Evolutionary conservation across 2,113 vertebrate species (phyloP), one percentile per base, ranked within the genome.

Genomic region (Eonycteris spelaea): DNA sequence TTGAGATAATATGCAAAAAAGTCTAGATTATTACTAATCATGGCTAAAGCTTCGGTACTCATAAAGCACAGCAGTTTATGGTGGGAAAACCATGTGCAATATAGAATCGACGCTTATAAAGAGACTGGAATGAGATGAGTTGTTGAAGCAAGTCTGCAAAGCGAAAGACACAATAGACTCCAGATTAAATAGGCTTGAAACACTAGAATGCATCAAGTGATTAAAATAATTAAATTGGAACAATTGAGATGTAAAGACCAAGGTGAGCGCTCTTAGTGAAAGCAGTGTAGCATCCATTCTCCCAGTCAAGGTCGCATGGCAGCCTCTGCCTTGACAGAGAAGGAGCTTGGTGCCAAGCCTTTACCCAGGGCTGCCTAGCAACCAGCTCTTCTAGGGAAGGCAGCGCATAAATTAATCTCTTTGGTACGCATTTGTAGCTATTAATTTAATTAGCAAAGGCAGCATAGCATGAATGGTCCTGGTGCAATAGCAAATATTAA

Each of bases 401-500:
- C 86, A 96, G 95, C 86, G 71, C 78, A n/a, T 70, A 97, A 97
- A 95, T 96, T 98, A 98, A 98, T 98, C 98, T 98, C 97, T 97
- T 97, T 84, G 88, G 98, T 97, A 98, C 98, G 98, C 98, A 98
- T 98, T 96, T 98, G 97, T 96, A 98, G 98, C 97, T 98, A 98
- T 98, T 99, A 99, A 98, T 99, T 98, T 98, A 98, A 98, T 99
- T 98, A 98, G 95, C 91, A 97, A 95, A 98, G 63, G 97, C 98
- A 98, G 89, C 1, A 35, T 97, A 98, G 97, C 98, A 96, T 98
- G 98, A 97, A 98, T 97, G 92, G 79, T 97, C 59, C 43, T 88
- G 19, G 96, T 97, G 98, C 98, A 97, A 33, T 22, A 94, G 85
- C 79, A 97, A 91, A 92, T 96, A 98, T 98, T 98, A 98, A 98